Base-by-base conservation (phyloP, 2,113 vertebrate genomes). In the Trematomus loennbergii region DNA sequence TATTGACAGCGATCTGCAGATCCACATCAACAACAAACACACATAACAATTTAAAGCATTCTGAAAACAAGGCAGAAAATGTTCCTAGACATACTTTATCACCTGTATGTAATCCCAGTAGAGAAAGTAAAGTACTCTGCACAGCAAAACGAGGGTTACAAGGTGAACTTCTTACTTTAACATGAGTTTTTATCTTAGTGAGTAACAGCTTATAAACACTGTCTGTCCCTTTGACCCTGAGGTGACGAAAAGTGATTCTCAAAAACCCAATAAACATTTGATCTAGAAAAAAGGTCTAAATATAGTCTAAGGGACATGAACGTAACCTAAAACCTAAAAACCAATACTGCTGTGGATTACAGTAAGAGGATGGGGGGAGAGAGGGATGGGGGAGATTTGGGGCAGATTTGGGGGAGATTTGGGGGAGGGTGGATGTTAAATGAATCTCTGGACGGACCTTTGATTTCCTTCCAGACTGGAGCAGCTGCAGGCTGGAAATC, bases 401-500 rank as follows among this genome's bases (percentile, higher is more conserved):
- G 0, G 45, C 54, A 79, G 84, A 72, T 45, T 49, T 76, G 62
- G 68, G 65, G 79, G 58, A 40, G 36, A 40, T 40, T 40, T 40
- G 36, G 36, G 36, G 63, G 8, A 17, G 83, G 78, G 61, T 43
- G 33, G 68, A 60, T 58, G 72, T 75, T 71, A 72, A 82, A 80
- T 75, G 72, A 86, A 72, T 88, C 81, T 62, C 52, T 68, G 68
- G 68, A 64, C 64, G 25, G 45, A 73, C 78, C 74, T 87, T 85
- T 87, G 86, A 87, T 87, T 87, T 81, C 45, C 43, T 53, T 88
- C 86, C 87, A 87, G 81, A 64, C 82, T 73, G 61, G 70, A 88
- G 81, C 89, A 88, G 87, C 85, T 88, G 89, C 57, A 50, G 78
- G 64, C 46, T 63, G 79, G 71, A 88, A 87, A 83, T 76, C 86